Evolutionary conservation across 2,113 vertebrate species (phyloP).

Genomic region (Morphnarchus princeps): DNA sequence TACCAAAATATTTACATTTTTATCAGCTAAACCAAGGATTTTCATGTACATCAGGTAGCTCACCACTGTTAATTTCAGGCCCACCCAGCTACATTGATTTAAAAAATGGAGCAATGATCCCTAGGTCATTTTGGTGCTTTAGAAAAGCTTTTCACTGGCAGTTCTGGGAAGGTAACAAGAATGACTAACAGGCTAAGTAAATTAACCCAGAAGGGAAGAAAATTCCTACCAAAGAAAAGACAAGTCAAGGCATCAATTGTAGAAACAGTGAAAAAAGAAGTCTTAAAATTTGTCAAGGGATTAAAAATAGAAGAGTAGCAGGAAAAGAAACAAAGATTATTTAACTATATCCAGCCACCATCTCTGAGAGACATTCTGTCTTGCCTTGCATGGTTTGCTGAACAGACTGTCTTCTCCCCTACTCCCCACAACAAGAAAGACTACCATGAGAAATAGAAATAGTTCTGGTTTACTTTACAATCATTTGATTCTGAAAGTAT

Average conservation of each 20-base stretch:
- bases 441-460: background rate
- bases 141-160: background rate
- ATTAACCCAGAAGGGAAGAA: background rate
- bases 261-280: background rate
- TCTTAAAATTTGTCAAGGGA: background rate
- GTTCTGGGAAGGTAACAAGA: background rate
- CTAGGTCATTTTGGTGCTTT: background rate
- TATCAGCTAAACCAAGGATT: background rate
- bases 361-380: background rate
- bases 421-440: background rate
- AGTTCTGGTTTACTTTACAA: background rate
- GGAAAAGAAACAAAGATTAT: background rate
- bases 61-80: background rate
- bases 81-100: background rate
- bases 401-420: background rate
- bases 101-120: background rate
- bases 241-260: background rate
- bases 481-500: background rate
- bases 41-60: background rate
- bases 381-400: background rate
- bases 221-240: background rate
- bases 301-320: background rate
- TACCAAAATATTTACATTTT: background rate
- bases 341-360: background rate
- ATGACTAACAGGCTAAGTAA: background rate